Evolutionary conservation across 2,113 vertebrate species (phyloP).

Genomic region (Forbesichthys papilliferus): DNA sequence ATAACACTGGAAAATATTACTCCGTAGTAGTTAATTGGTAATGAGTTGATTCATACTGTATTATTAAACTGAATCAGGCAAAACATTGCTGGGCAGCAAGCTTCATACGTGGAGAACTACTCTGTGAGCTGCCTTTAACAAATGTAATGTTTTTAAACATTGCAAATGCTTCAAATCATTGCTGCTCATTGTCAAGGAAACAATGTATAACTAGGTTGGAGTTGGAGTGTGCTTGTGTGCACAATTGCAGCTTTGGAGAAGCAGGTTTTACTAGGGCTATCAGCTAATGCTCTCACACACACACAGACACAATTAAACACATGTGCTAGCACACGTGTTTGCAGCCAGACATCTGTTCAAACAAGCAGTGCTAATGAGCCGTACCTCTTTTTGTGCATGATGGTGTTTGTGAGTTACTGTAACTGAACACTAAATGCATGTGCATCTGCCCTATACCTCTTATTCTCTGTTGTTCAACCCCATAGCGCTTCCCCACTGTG

Average conservation of each 20-base stretch:
- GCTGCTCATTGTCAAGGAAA: background rate
- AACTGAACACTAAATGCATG: constrained; percentile 5
- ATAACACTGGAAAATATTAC: no score
- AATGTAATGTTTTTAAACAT: no score
- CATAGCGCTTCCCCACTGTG: constrained; percentile 49
- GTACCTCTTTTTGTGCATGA: constrained; percentile 27
- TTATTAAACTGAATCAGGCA: no score
- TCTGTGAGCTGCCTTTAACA: no score
- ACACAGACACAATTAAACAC: constrained; percentile 7
- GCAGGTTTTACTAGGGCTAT: constrained; percentile 27
- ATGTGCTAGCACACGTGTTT: constrained; percentile 32
- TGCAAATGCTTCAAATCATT: no score
- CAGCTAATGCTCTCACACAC: constrained; percentile 23
- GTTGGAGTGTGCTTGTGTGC: background rate
- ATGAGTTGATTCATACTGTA: no score
- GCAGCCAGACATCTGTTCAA: constrained; percentile 76
- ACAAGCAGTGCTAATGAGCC: constrained; percentile 70
- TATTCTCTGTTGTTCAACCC: constrained; percentile 32
- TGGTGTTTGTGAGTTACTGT: constrained; percentile 48
- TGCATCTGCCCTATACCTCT: constrained; percentile 26
- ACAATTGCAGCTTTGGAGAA: constrained; percentile 34
- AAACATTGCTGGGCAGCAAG: no score
- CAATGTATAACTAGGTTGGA: background rate
- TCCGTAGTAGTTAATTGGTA: no score
- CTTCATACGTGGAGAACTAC: no score